These are phyloP conservation scores for Delphinus delphis DNA, from an alignment of 2,113 vertebrate species.

Conservation along the genomic window DNA sequence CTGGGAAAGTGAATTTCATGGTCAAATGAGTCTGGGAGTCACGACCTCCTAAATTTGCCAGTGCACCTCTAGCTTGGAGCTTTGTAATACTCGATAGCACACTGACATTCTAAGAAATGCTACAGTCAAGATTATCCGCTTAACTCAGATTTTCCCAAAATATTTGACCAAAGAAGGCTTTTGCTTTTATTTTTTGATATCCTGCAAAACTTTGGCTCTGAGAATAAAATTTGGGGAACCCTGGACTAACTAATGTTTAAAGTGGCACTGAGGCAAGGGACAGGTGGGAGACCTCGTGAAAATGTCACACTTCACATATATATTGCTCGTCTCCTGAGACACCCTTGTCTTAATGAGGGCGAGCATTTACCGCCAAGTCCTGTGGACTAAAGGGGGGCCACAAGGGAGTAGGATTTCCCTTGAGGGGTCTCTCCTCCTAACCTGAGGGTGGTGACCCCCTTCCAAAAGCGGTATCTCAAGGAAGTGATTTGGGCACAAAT, in stretches of 20 bases:
- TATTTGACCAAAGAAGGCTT: background rate
- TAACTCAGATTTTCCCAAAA: background rate
- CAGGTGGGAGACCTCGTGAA: background rate
- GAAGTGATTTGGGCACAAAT: background rate
- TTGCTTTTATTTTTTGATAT: background rate
- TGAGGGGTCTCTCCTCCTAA: background rate
- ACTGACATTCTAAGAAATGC: background rate
- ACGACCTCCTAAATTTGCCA: background rate
- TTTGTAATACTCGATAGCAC: background rate
- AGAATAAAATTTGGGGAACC: background rate
- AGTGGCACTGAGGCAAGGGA: background rate
- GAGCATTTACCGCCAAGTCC: background rate
- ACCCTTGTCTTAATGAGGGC: background rate
- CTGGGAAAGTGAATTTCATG: background rate
- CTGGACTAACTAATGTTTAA: background rate
- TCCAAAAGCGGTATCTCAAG: background rate
- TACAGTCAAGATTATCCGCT: background rate
- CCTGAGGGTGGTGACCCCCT: background rate
- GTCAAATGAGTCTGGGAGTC: background rate
- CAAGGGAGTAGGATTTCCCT: background rate
- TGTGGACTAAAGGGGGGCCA: background rate
- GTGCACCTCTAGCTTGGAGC: background rate
- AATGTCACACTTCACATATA: fast-evolving
- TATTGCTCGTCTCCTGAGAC: background rate
- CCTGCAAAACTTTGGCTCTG: background rate